Evolutionary conservation across 2,113 vertebrate species (phyloP), one percentile per base, ranked within the genome.

Genomic region (Myrmophylax atrothorax): DNA sequence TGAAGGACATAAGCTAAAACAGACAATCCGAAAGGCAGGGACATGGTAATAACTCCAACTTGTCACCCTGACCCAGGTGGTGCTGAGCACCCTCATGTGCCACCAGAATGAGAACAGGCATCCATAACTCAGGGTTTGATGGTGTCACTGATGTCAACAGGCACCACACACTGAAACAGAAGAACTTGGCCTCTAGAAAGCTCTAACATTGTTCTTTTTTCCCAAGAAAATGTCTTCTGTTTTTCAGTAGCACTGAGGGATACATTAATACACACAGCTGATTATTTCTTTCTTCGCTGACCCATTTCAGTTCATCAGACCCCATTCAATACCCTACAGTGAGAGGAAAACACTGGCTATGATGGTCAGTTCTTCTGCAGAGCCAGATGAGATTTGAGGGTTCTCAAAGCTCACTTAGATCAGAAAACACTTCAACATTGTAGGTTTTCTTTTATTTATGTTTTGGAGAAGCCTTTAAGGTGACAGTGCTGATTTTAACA

Each of bases 401-500:
- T 9, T 69, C 89, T 82, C 64, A 66, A 78, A 89, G 64, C 73
- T 90, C 84, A 52, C 60, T 75, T 31, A 40, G 84, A 78, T 63
- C 83, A 89, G 56, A 44, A 72, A 74, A 77, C 60, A 84, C 52
- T 74, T 33, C 6, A 62, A 81, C 47, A n/a, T 47, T 44, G 73
- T 3, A 59, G 73, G 56, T 33, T 89, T 94, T 44, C 64, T 75
- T 84, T 37, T 63, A 76, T 96, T 92, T 93, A 89, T 69, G 38
- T 84, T 89, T 62, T 92, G 64, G 60, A 81, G 64, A 89, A 56
- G 76, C 24, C 38, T 93, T 92, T 35, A 44, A 58, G 79, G 66
- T 59, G 59, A 47, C 63, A 74, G 26, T 40, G 89, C n/a, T 92
- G 69, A 78, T 91, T 87, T 87, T 53, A 91, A 78, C 73, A 94